Evolutionary conservation across 2,797 vertebrate genomes (phyloP), one percentile per base, ranked within the genome.

Genomic region (Cirrhinus mrigala): DNA sequence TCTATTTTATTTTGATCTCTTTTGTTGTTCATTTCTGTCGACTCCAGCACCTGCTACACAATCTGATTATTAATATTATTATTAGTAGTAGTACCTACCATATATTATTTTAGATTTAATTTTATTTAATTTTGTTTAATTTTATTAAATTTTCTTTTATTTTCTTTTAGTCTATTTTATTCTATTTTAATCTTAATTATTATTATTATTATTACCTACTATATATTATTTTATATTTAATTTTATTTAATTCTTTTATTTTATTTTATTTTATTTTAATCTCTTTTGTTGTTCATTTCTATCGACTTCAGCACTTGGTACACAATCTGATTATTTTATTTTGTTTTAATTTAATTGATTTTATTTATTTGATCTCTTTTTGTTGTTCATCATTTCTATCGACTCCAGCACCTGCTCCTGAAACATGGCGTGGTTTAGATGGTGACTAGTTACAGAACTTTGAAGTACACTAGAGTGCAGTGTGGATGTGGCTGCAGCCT

Each of bases 401-500:
- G 18, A 33, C 40, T 68, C 24, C 10, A 68, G 44, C 40, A 80
- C 44, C 40, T 66, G 60, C 60, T 52, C 1, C 24, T 60, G 54
- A 58, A 77, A 58, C 54, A 40, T n/a, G 70, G 40, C 56, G 15
- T 40, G 24, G 56, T 52, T 18, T 20, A 64, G 18, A 27, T 20
- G 12, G 40, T 14, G 73, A 66, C 29, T 44, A 44, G 54, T 44
- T 11, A 27, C 22, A 68, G 29, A 33, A 27, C 11, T 80, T 52
- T 18, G 8, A 29, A 82, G 82, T n/a, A 62, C 58, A n/a, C 44
- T 60, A 81, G 83, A 54, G 87, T 71, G 29, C 29, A 50, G 18
- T 3, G 54, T 81, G 77, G 29, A 81, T 77, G 48, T 64, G 92
- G 91, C 89, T 91, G 85, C 84, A 11, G 77, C 22, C 44, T 44